Evolutionary conservation across 1,140 invertebrate species (phyloP).

Genomic region (Drosophila hydei): DNA sequence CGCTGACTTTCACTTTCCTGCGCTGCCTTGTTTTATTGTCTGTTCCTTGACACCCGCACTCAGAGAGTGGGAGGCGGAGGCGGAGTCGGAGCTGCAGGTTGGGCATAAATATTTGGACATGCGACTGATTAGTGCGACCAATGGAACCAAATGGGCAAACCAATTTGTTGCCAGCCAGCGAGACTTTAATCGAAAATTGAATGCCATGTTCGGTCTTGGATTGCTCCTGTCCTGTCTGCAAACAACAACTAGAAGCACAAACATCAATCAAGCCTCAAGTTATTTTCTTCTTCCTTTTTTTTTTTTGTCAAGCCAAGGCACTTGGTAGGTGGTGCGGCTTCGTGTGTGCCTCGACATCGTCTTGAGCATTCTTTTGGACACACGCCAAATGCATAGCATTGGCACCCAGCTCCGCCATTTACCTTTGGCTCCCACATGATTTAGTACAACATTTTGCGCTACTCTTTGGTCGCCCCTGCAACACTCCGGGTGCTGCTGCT

Average conservation of each 20-base stretch:
- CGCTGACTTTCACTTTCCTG: constrained; percentile 69
- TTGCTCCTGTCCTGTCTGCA: constrained; percentile 37
- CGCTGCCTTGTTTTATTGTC: neutral
- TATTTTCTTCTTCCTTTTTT: constrained; percentile 19
- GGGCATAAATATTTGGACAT: constrained; percentile 49
- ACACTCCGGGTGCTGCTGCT: constrained; percentile 23
- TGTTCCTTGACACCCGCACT: constrained; percentile 20
- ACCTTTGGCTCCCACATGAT: constrained; percentile 77
- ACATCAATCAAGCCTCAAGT: constrained; percentile 75
- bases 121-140: constrained; percentile 47
- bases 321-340: constrained; percentile 13
- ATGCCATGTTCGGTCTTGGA: constrained; percentile 39
- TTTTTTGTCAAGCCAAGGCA: constrained; percentile 48
- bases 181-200: constrained; percentile 79
- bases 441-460: constrained; percentile 71
- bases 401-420: constrained; percentile 29
- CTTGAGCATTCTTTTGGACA: constrained; percentile 73
- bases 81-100: neutral
- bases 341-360: constrained; percentile 43
- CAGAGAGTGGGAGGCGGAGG: neutral
- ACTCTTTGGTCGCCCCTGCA: neutral
- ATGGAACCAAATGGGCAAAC: constrained; percentile 39
- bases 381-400: constrained; percentile 48
- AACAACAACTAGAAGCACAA: constrained; percentile 80
- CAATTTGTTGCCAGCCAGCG: constrained; percentile 61